Base-by-base conservation (phyloP, 2,797 vertebrate genomes). In the Echiichthys vipera region DNA sequence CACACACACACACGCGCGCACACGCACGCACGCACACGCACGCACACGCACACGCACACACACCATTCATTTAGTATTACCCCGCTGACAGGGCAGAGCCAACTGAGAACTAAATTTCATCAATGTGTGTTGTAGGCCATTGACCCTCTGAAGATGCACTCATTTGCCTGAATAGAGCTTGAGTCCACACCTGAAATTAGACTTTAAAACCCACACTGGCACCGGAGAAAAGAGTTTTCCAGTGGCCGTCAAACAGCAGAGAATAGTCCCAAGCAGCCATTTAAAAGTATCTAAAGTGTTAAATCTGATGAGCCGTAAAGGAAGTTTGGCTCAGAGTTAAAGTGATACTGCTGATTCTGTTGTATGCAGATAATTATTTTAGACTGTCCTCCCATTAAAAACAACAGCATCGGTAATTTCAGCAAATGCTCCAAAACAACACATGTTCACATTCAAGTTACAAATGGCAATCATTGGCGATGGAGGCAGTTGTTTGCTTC, bases 81-180 rank as follows among this genome's bases (percentile, higher is more conserved):
- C 43, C 43, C 51, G 50, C 71, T 47, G 75, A 86, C 80, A 71
- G 68, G 59, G 66, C 57, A 74, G 42, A 71, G 72, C 63, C 55
- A 59, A 57, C 70, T 57, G 61, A 74, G 51, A 78, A 78, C 70
- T 50, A 39, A 74, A 78, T 77, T 83, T 62, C 75, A 84, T 72
- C 46, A 47, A 83, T 70, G 71, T 43, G 51, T 59, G 71, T 24
- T 65, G 27, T 9, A 56, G 36, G 75, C 65, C 47, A 64, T 58
- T 68, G 24, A 73, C 76, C 50, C 53, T 69, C 63, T 77, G 39
- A 73, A 70, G 61, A 54, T 42, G 42, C 74, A 68, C 65, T 80
- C 63, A 8, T 64, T 51, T 49, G 66, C 37, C 49, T 74, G 34
- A 76, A 66, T 22, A 66, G 20, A 69, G 54, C 42, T 76, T 11